These are phyloP conservation scores for Agelastica alni DNA, from an alignment of 2,888 invertebrate genomes.

Conservation along the genomic window DNA sequence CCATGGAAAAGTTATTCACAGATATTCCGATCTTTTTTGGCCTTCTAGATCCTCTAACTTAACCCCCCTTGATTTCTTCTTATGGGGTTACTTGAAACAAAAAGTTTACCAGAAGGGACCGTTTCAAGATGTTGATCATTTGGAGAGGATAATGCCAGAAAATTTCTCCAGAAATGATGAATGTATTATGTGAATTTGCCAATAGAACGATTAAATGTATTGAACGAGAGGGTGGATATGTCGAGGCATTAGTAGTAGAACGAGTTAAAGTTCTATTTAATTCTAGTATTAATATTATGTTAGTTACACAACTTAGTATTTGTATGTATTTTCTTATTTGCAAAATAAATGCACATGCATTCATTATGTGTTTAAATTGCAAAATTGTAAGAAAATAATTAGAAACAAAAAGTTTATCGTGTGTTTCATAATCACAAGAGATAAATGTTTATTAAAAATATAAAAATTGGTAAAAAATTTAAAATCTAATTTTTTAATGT, in stretches of 20 bases:
- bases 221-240: neutral
- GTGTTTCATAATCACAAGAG: too few species aligned
- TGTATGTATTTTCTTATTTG: too few species aligned
- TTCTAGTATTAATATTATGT: too few species aligned
- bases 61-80: conserved; percentile 9
- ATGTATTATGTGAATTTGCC: neutral
- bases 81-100: conserved; percentile 20
- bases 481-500: too few species aligned
- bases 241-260: neutral
- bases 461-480: too few species aligned
- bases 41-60: conserved; percentile 22
- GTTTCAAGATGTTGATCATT: conserved; percentile 18
- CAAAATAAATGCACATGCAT: too few species aligned
- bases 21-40: conserved; percentile 19
- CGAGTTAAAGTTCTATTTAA: too few species aligned
- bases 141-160: conserved; percentile 17
- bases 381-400: too few species aligned
- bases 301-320: too few species aligned
- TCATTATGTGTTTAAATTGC: too few species aligned
- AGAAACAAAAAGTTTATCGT: too few species aligned
- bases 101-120: conserved; percentile 8
- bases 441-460: too few species aligned
- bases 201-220: neutral
- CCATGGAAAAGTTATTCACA: conserved; percentile 19
- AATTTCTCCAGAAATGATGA: conserved; percentile 9